Base-by-base conservation (phyloP, 1,140 invertebrate species). In the Oedothorax gibbosus region DNA sequence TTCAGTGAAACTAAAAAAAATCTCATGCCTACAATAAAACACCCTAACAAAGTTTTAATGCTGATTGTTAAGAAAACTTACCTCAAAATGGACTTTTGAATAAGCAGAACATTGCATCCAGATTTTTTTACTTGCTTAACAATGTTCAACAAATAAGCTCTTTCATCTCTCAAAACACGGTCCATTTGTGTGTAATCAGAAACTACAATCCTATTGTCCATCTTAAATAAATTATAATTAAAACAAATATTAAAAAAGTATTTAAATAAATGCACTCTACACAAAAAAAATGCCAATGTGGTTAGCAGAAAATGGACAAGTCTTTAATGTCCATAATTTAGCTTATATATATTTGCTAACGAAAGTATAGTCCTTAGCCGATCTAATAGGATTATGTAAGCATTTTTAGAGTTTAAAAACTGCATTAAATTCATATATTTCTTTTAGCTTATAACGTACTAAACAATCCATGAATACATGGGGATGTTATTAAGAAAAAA, bases 171-270 rank as follows among this genome's bases (percentile, higher is more conserved):
- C n/a, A 99, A 89, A 0, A 99, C 96, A 84, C 98, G 93, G 91
- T 99, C 99, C 98, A 99, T 99, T 84, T 98, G 97, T 62, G 98
- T 93, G 89, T 99, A 99, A 90, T 99, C 99, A 0, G 97, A 98
- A 11, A 99, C 96, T 87, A 99, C 94, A 0, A 99, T 97, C 88
- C 92, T 92, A 91, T 99, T 98, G 89, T 99, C 98, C 98, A 99
- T 99, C 96, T 98, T 88, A 92, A 92, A 80, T 71, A 60, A 68
- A 71, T 12, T 6, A 71, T 10, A 66, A 60, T 60, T 60, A 60
- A 60, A 60, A 60, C 57, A 11, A 15, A 18, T 18, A 15, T 66
- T 66, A 66, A 66, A 4, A 66, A 15, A 66, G n/a, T 66, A 18
- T 21, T 21, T 66, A 15, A 14, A 66, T 66, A 11, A 11, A 66